Percentiles rank a stretch among this genome's conserved stretches.
These are phyloP conservation scores for Plecotus auritus DNA, from an alignment of 2,113 vertebrate species.

Conservation along the genomic window DNA sequence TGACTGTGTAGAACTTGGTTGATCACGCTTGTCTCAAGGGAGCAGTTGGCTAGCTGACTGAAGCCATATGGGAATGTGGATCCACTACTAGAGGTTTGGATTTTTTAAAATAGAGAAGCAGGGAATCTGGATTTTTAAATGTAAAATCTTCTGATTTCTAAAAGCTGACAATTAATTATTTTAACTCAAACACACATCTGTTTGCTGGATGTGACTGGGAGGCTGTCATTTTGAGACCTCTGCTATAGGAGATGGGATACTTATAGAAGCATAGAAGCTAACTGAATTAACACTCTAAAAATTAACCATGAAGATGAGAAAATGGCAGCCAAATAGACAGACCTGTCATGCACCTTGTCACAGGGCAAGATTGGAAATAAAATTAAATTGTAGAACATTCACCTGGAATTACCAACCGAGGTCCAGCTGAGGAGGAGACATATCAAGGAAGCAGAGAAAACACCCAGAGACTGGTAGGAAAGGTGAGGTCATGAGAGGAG, in stretches of 20 bases:
- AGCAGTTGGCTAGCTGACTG: background rate
- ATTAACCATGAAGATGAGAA: background rate
- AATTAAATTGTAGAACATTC: no score
- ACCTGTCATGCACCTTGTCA: no score
- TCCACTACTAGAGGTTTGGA: background rate
- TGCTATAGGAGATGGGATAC: background rate
- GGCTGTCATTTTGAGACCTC: constrained; percentile 35
- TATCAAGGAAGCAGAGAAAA: no score
- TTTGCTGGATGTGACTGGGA: background rate
- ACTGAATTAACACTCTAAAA: constrained; percentile 46
- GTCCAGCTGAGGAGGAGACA: no score
- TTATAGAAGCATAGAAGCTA: constrained; percentile 3
- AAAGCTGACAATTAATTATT: constrained; percentile 12
- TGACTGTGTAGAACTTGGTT: constrained; percentile 11
- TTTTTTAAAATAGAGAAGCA: background rate
- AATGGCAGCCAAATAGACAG: no score
- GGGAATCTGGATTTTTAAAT: background rate
- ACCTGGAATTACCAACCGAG: no score
- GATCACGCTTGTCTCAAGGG: background rate
- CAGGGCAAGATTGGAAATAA: no score
- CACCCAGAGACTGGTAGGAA: no score
- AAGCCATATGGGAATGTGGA: background rate
- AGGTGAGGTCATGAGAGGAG: no score
- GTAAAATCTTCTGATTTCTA: constrained; percentile 35
- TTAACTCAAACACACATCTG: background rate